Percentiles rank a stretch among this genome's conserved stretches.
Evolutionary conservation across 2,888 invertebrate genomes (phyloP).

Genomic region (Hyalella azteca): DNA sequence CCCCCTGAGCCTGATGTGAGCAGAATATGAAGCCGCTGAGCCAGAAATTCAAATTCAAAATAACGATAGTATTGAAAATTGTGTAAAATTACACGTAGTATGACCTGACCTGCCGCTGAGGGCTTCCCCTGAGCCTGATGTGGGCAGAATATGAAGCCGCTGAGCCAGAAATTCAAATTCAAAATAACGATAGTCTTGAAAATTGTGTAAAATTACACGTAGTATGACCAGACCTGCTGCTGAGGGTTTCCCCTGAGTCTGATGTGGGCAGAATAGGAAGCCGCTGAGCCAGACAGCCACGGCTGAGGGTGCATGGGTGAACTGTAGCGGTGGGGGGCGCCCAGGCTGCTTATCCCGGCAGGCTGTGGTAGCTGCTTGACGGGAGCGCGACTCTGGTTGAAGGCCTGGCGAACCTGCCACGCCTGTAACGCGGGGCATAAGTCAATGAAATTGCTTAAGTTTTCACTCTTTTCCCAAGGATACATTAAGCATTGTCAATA

Average conservation of each 20-base stretch:
- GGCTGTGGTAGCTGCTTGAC: conserved; percentile 40
- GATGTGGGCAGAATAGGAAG: background rate
- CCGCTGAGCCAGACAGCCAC: background rate
- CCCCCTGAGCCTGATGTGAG: background rate
- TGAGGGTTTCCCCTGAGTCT: background rate
- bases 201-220: background rate
- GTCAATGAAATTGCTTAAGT: too few species aligned
- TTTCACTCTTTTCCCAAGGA: too few species aligned
- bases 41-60: background rate
- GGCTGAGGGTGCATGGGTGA: background rate
- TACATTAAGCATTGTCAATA: too few species aligned
- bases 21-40: background rate
- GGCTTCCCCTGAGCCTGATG: background rate
- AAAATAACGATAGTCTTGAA: too few species aligned
- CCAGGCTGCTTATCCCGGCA: background rate
- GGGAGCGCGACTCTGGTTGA: conserved; percentile 53
- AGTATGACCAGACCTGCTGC: background rate
- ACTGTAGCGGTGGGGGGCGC: background rate
- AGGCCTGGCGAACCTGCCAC: conserved; percentile 56
- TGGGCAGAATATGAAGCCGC: background rate
- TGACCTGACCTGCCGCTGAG: background rate
- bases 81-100: too few species aligned
- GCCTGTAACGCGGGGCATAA: too few species aligned
- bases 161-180: background rate
- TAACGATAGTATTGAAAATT: too few species aligned